Conservation (phyloP, 2,113 vertebrate genomes). For the Geococcyx californianus region DNA sequence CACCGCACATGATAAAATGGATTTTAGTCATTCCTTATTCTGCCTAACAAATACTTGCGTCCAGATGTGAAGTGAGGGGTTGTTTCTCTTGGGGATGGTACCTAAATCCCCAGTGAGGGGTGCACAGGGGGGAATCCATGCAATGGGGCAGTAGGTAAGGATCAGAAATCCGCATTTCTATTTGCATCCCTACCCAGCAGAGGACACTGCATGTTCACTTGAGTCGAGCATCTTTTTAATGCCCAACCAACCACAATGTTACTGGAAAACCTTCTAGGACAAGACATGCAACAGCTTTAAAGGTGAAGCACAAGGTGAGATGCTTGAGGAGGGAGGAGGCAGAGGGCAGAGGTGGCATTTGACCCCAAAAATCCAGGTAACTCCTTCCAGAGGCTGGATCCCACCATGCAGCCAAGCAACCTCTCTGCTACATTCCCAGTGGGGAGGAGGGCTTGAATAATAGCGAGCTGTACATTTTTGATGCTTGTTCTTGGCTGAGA, state of each 20-base stretch:
- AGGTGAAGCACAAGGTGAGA: not conserved
- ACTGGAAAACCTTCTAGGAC: not conserved
- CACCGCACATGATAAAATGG: not conserved
- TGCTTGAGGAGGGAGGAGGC: not conserved
- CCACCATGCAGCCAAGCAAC: not conserved
- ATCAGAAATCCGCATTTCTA: not conserved
- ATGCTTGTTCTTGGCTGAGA: not conserved
- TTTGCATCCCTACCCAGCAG: not conserved
- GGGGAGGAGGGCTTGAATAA: not conserved
- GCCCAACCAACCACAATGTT: not conserved
- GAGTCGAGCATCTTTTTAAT: not conserved
- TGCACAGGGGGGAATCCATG: not conserved
- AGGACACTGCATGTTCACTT: not conserved
- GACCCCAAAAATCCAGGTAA: not conserved
- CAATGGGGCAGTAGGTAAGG: not conserved
- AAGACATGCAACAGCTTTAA: not conserved
- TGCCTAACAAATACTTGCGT: not conserved
- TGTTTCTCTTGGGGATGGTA: accelerated
- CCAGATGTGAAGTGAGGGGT: not conserved
- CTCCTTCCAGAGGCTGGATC: not conserved
- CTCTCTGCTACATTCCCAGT: not conserved
- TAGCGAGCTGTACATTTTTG: not conserved
- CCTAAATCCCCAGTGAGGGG: not conserved
- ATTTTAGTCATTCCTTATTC: not conserved
- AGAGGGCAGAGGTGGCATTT: not conserved